A percentile compares a stretch with the other conserved stretches of the same genome.
Conservation (phyloP, 2,113 vertebrate genomes). For the Centrocercus urophasianus region DNA sequence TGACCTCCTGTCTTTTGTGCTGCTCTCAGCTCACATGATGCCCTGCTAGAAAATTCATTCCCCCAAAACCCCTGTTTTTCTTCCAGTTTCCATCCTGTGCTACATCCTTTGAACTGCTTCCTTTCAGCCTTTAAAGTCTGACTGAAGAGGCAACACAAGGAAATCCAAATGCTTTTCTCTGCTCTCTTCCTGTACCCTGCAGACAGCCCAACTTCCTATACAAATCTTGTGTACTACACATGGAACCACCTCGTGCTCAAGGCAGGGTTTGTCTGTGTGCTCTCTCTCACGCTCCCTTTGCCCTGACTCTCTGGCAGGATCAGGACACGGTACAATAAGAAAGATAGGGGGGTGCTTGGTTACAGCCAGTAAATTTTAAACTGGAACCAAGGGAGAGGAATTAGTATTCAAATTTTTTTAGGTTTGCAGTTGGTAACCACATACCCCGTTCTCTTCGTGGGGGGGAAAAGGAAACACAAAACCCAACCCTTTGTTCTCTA, state of each 20-base stretch:
- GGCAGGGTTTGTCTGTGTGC: slow-evolving; percentile 47
- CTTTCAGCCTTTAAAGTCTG: slow-evolving; percentile 37
- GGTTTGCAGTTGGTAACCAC: slow-evolving; percentile 61
- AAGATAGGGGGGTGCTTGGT: slow-evolving; percentile 37
- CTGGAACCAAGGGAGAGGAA: slow-evolving; percentile 59
- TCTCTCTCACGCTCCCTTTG: slow-evolving; percentile 58
- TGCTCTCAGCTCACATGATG: slow-evolving; percentile 15
- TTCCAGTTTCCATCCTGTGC: slow-evolving; percentile 2
- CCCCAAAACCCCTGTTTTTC: slow-evolving; percentile 10
- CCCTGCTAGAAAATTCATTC: slow-evolving; percentile 8
- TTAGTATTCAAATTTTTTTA: slow-evolving; percentile 29
- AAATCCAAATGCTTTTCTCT: slow-evolving; percentile 62
- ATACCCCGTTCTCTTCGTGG: slow-evolving; percentile 1
- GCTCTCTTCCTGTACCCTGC: slow-evolving; percentile 55
- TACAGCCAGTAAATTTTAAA: slow-evolving; percentile 25
- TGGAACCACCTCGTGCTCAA: slow-evolving; percentile 35
- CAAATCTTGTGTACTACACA: slow-evolving; percentile 42
- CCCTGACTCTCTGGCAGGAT: slow-evolving; percentile 56
- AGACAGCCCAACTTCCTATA: slow-evolving; percentile 62
- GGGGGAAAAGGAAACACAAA: slow-evolving; percentile 5
- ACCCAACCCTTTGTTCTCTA: slow-evolving; percentile 56
- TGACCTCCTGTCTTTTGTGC: slow-evolving; percentile 23
- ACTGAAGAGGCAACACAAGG: slow-evolving; percentile 30
- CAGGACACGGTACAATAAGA: slow-evolving; percentile 33
- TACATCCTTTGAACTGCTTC: slow-evolving; percentile 17